A percentile compares a stretch with the other conserved stretches of the same genome.
phyloP scores from a whole-genome alignment of 1,140 invertebrate genomes.

The Marisa cornuarietis region DNA sequence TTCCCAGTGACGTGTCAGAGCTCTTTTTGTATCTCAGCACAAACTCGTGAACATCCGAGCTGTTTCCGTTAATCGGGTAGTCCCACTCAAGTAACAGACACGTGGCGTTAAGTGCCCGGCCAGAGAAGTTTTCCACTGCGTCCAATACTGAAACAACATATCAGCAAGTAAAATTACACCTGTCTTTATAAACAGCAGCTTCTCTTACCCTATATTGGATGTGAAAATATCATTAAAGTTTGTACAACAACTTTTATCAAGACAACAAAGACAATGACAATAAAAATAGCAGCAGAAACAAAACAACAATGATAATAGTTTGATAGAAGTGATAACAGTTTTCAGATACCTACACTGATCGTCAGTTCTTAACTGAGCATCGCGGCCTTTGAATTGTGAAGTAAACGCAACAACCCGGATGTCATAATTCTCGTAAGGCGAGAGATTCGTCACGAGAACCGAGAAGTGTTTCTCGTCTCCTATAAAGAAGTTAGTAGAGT shows the following conservation, averaged over 20 bases:
- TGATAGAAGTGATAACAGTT: too few species aligned
- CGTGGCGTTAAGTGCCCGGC: background rate
- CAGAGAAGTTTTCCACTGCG: background rate
- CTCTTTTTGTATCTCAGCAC: background rate
- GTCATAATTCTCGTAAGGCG: slow-evolving; percentile 24
- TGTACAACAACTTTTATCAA: too few species aligned
- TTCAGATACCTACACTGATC: slow-evolving; percentile 1
- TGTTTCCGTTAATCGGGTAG: background rate
- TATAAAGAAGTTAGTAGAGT: background rate
- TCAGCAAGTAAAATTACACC: too few species aligned
- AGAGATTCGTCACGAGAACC: background rate
- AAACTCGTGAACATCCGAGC: background rate
- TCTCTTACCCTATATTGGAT: background rate
- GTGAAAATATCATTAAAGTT: too few species aligned
- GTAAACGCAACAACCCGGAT: slow-evolving; percentile 13
- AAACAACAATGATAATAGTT: too few species aligned
- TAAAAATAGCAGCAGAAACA: too few species aligned
- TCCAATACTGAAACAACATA: slow-evolving; percentile 1
- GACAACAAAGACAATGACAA: too few species aligned
- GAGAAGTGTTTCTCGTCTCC: slow-evolving; percentile 9
- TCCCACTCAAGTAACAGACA: background rate
- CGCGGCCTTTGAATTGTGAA: background rate
- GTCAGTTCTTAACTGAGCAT: background rate
- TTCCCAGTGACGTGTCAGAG: background rate
- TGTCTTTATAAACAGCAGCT: background rate